phyloP scores from a whole-genome alignment of 2,113 vertebrate species.

The Neopipo cinnamomea region DNA sequence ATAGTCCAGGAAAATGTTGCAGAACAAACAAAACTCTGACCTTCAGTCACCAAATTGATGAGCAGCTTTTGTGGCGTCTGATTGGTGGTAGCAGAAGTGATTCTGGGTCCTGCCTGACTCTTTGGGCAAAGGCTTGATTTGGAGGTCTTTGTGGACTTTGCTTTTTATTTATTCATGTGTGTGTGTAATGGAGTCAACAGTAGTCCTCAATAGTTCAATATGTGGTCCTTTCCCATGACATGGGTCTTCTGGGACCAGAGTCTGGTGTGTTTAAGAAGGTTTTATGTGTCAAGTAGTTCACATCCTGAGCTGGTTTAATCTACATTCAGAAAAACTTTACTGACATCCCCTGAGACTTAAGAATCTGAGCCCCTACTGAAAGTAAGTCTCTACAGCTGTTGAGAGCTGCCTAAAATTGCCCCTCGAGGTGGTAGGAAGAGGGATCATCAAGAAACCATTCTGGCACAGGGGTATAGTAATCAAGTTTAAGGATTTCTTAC shows the following conservation, averaged over 20 bases:
- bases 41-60: not conserved
- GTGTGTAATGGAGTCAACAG: not conserved
- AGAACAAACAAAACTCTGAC: not conserved
- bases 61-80: not conserved
- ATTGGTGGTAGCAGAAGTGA: not conserved
- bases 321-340: not conserved
- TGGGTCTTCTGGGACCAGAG: not conserved
- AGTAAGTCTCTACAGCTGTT: not conserved
- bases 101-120: not conserved
- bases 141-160: not conserved
- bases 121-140: not conserved
- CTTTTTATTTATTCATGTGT: not conserved
- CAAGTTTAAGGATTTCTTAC: not conserved
- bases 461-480: not conserved
- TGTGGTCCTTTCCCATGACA: not conserved
- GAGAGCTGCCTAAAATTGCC: not conserved
- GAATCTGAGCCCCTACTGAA: not conserved
- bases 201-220: not conserved
- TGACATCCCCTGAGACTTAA: not conserved
- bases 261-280: not conserved
- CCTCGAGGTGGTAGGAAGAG: not conserved
- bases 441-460: not conserved
- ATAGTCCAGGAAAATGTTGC: not conserved
- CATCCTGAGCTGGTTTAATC: not conserved
- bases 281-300: not conserved